These are phyloP conservation scores for Carabus problematicus DNA, from an alignment of 2,888 invertebrate genomes.

Conservation along the genomic window DNA sequence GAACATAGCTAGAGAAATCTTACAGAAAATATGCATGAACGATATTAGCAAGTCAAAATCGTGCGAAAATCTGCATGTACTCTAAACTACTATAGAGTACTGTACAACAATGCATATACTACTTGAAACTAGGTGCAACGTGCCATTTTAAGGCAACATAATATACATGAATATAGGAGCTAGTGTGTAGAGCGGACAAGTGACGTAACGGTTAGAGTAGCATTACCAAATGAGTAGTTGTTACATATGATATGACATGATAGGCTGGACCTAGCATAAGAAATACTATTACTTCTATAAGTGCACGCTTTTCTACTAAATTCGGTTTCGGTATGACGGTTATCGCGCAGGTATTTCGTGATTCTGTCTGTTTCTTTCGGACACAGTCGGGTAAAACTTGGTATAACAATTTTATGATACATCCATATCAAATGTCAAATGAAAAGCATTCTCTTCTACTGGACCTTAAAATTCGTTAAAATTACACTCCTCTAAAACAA, in stretches of 20 bases:
- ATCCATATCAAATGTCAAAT: too few relatives aligned
- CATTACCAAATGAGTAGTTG: conserved; percentile 12
- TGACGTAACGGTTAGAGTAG: conserved; percentile 23
- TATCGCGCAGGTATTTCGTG: conserved; percentile 36
- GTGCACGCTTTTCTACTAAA: conserved; percentile 38
- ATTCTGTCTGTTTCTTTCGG: conserved; percentile 7
- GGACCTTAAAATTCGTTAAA: too few relatives aligned
- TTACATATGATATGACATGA: conserved; percentile 12
- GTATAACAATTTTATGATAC: too few relatives aligned
- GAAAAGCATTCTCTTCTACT: too few relatives aligned
- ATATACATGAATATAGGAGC: background rate
- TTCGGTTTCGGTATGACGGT: conserved; percentile 6
- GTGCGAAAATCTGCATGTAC: conserved; percentile 85
- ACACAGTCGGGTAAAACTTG: conserved; percentile 1
- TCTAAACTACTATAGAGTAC: conserved; percentile 59
- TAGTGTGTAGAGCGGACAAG: background rate
- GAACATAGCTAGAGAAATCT: conserved; percentile 80
- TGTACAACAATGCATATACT: conserved; percentile 8
- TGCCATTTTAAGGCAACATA: background rate
- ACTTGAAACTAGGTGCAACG: background rate
- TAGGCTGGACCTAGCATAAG: conserved; percentile 39
- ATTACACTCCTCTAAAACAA: too few relatives aligned
- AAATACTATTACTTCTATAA: conserved; percentile 19
- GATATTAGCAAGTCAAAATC: conserved; percentile 86
- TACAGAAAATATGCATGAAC: conserved; percentile 85